Conservation (phyloP, 1,140 invertebrate genomes). For the Sipha flava region DNA sequence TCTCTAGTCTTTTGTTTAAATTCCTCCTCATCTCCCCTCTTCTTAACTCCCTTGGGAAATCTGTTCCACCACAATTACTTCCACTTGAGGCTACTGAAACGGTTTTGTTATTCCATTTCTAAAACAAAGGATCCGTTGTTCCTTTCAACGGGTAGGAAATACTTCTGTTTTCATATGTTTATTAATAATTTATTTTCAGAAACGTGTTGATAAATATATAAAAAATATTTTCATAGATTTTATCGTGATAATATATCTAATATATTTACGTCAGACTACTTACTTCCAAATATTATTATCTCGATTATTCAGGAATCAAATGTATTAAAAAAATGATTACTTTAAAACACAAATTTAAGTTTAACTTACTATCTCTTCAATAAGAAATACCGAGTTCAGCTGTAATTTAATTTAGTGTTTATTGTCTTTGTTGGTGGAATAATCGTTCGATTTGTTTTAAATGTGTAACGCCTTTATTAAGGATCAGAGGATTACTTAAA, state of each 20-base stretch:
- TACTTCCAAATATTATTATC: too few relatives aligned
- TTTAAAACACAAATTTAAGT: neutral
- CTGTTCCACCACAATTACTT: neutral
- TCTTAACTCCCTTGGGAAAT: neutral
- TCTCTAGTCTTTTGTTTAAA: conserved; percentile 13
- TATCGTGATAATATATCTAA: neutral
- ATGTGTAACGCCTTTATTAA: neutral
- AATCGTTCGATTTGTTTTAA: neutral
- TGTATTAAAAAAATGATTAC: too few relatives aligned
- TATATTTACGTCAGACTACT: neutral
- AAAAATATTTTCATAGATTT: neutral
- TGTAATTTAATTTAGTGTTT: neutral
- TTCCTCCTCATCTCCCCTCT: neutral
- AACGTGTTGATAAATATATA: neutral
- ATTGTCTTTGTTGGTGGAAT: neutral
- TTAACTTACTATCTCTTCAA: neutral
- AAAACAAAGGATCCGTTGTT: neutral
- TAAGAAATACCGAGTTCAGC: neutral
- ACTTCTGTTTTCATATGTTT: neutral
- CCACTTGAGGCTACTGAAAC: neutral
- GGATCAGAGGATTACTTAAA: neutral
- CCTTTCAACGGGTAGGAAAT: neutral
- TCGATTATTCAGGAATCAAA: too few relatives aligned
- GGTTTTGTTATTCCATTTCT: neutral
- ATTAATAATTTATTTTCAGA: neutral